A percentile compares a stretch with the other conserved stretches of the same genome.
These are phyloP conservation scores for Microcebus murinus DNA, from an alignment of 2,113 vertebrate genomes.

Conservation along the genomic window DNA sequence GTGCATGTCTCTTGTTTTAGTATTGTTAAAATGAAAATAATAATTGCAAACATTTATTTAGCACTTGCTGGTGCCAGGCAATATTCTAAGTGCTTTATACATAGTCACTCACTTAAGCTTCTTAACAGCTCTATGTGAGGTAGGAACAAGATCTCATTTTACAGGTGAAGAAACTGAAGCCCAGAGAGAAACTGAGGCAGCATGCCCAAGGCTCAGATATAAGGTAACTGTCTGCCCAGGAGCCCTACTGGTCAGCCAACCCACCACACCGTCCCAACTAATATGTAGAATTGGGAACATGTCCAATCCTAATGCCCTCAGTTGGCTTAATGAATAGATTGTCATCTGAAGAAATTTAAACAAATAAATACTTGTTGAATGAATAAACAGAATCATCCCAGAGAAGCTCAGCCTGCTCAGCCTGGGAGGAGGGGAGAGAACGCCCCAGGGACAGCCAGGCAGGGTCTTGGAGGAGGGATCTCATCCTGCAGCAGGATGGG, in stretches of 20 bases:
- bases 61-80: neutral
- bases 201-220: too few species aligned
- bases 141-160: neutral
- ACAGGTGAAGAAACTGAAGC: neutral
- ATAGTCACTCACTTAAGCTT: neutral
- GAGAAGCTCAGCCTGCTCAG: neutral
- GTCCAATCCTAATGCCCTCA: neutral
- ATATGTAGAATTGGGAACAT: neutral
- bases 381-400: neutral
- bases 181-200: neutral
- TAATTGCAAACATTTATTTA: neutral
- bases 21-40: neutral
- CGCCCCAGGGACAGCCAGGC: neutral
- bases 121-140: neutral
- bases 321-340: neutral
- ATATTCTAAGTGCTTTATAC: neutral
- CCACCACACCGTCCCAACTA: neutral
- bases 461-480: neutral
- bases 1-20: neutral
- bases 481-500: neutral
- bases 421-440: neutral
- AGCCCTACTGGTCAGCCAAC: neutral
- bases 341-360: neutral
- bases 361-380: neutral
- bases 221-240: too few species aligned